Evolutionary conservation across 2,888 invertebrate genomes (phyloP), one percentile per base, ranked within the genome.

Genomic region (Tethea ocularis): DNA sequence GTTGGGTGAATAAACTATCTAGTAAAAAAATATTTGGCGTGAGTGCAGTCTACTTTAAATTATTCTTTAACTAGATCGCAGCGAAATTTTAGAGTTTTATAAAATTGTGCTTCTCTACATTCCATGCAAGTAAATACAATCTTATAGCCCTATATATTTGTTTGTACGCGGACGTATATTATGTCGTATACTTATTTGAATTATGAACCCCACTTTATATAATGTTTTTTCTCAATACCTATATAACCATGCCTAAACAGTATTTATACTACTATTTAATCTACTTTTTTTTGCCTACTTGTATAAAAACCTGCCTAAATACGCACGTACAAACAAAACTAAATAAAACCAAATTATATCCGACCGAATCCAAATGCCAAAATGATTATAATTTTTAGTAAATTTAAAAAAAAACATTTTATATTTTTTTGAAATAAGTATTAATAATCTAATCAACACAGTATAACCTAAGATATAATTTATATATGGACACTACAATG

Each of bases 31-130:
- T 69, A 67, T 88, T 89, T 89, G 88, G 88, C 89, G 70, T 51
- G 80, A 75, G 84, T 73, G 83, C 85, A 88, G 85, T 88, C 88
- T 88, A 89, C 80, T 53, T 59, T 69, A 69, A 72, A 62, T 57
- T 66, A 58, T 56, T 60, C n/a, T 41, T 60, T 57, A 57, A 58
- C 52, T 2, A n/a, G n/a, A 26, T 23, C 15, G 22, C 51, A 7
- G 36, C 36, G n/a, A 38, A 15, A 23, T 23, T 22, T 52, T 10
- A 15, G 24, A 13, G 5, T 3, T 22, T 15, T 23, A 33, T 33
- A 33, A 33, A 26, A 33, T 13, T 22, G 24, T 52, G 24, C 24
- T 23, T 8, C 15, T 24, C 11, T 24, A 26, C 23, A 15, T 26
- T 15, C n/a, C 20, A 29, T 51, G 20, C 51, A 6, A 51, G 51